phyloP scores from a whole-genome alignment of 1,140 invertebrate genomes.

The Bombus picipes region DNA sequence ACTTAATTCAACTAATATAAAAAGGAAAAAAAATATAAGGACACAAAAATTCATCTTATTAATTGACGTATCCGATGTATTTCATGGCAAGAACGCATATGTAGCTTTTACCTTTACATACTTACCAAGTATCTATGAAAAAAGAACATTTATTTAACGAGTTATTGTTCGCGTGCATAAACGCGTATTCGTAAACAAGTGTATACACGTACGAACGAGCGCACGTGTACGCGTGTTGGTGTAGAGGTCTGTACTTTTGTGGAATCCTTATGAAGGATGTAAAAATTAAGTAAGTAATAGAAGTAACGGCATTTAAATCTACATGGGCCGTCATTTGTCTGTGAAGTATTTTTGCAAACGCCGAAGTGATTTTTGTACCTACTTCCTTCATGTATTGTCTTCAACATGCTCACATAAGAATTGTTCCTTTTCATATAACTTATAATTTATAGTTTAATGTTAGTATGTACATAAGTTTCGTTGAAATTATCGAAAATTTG shows the following conservation, averaged over 20 bases:
- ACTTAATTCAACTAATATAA: slow-evolving; percentile 45
- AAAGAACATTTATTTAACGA: slow-evolving; percentile 48
- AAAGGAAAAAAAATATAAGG: slow-evolving; percentile 41
- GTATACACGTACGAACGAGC: slow-evolving; percentile 30
- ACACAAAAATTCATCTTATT: slow-evolving; percentile 32
- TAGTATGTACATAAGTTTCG: slow-evolving; percentile 29
- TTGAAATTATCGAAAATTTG: background rate
- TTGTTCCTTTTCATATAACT: slow-evolving; percentile 49
- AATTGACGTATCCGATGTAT: slow-evolving; percentile 42
- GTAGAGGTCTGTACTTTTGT: slow-evolving; percentile 66
- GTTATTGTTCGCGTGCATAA: slow-evolving; percentile 49
- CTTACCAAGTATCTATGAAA: slow-evolving; percentile 43
- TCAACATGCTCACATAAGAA: slow-evolving; percentile 43
- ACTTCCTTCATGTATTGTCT: slow-evolving; percentile 58
- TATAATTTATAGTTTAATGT: slow-evolving; percentile 48
- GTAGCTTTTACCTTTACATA: slow-evolving; percentile 63
- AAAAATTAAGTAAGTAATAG: slow-evolving; percentile 71
- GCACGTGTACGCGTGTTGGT: slow-evolving; percentile 25
- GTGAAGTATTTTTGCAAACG: slow-evolving; percentile 63
- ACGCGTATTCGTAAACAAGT: slow-evolving; percentile 37
- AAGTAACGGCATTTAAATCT: slow-evolving; percentile 70
- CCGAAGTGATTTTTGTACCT: slow-evolving; percentile 70
- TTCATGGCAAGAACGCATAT: slow-evolving; percentile 44
- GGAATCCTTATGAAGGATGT: slow-evolving; percentile 78
- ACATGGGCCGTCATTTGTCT: slow-evolving; percentile 56